These are phyloP conservation scores for Strix uralensis DNA, from an alignment of 2,113 vertebrate genomes.

Conservation along the genomic window DNA sequence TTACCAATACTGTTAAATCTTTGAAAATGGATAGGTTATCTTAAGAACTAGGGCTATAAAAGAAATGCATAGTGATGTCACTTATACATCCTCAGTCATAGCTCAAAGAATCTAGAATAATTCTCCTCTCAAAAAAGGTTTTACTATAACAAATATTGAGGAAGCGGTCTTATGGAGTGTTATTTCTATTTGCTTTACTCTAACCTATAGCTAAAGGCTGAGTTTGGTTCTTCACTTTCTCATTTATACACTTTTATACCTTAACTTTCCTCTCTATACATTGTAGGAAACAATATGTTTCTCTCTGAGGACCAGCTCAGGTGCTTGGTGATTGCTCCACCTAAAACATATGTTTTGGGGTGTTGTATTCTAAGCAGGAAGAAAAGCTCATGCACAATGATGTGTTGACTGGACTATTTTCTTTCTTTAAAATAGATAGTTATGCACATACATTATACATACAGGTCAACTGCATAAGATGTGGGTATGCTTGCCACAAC, in stretches of 20 bases:
- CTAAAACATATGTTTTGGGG: not conserved
- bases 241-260: not conserved
- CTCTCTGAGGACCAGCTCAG: not conserved
- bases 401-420: not conserved
- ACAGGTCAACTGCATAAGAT: not conserved
- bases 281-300: not conserved
- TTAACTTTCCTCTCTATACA: not conserved
- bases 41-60: not conserved
- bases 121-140: not conserved
- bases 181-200: not conserved
- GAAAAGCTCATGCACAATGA: not conserved
- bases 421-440: not conserved
- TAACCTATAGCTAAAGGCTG: not conserved
- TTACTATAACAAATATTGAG: not conserved
- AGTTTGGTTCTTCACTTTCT: not conserved
- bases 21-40: not conserved
- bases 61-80: not conserved
- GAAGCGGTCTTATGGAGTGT: not conserved
- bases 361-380: not conserved
- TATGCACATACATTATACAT: not conserved
- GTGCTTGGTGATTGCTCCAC: not conserved
- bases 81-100: not conserved
- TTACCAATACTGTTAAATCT: not conserved
- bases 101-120: not conserved
- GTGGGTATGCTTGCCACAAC: not conserved